Evolutionary conservation across 2,797 vertebrate genomes (phyloP), one percentile per base, ranked within the genome.

Genomic region (Acestrorhynchus altus): DNA sequence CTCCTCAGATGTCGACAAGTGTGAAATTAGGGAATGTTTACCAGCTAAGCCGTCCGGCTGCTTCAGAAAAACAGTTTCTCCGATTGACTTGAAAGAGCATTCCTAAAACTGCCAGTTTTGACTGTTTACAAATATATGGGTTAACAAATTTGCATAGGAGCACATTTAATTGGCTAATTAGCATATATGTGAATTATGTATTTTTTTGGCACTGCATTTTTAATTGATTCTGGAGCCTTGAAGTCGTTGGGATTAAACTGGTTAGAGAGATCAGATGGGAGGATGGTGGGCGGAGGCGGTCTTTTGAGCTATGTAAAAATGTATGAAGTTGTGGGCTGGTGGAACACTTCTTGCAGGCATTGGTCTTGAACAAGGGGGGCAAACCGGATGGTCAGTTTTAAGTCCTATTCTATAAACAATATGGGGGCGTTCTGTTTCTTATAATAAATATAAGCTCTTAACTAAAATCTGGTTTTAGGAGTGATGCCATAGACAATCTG

Each of bases 81-180:
- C 60, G 28, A 72, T 40, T 56, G 77, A 72, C 15, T 22, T 72
- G 63, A 67, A 16, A 67, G 72, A 81, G 74, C 26, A 54, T 73
- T 65, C 64, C 0, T 10, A 69, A 61, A 74, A 12, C 68, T 76
- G 72, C 56, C 13, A 20, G 47, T 76, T 20, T 70, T 83, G 74
- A 77, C 86, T 84, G 73, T 84, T 84, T 85, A 76, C 64, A 78
- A 81, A 44, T 86, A 71, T 80, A 66, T 24, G 61, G 85, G 82
- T 87, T 87, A 84, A 44, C 22, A 7, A 39, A 90, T 91, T 90
- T 77, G 87, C 90, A 91, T 91, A 89, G 85, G 57, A 81, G 49
- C 85, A 75, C 0, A 46, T 82, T 86, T 91, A 93, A 93, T 93
- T 92, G 86, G 81, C 87, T 90, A 35, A 92, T 93, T 93, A 90